Base-by-base conservation (phyloP, 2,797 vertebrate genomes). In the Odontamblyopus lacepedii region DNA sequence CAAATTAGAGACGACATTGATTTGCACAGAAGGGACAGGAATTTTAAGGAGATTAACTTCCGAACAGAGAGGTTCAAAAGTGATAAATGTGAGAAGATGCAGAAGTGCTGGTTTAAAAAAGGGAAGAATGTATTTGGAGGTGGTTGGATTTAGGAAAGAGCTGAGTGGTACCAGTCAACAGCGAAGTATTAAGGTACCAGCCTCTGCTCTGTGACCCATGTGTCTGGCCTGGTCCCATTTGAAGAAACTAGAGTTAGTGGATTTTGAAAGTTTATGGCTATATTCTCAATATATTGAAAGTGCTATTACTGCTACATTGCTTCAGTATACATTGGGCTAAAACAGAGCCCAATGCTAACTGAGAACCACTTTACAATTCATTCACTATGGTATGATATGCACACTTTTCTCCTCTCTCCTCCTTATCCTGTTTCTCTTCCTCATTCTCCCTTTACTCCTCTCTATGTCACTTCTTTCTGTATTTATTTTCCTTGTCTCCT, bases 21-120 rank as follows among this genome's bases (percentile, higher is more conserved):
- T 75, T 81, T 78, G 68, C 72, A 83, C 55, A 1, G 60, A 51
- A 19, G 73, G 69, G 44, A 13, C 5, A 73, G 83, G 78, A 82
- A 85, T 84, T 78, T 85, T 84, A 84, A 85, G 79, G 75, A 79
- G 83, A 75, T 81, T 83, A 87, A 73, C 11, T n/a, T 4, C 55
- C 53, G 69, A 61, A 56, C 51, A 75, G 32, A 48, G 41, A 63
- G 35, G 23, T 64, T 63, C 32, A 53, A 69, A 44, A 35, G 62
- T 38, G 30, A 76, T 72, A 51, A 68, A 6, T 29, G 26, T 18
- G 44, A 27, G 15, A 66, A 66, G 13, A 48, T 48, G 44, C 2
- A 0, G 15, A 13, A 48, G 44, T 4, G 44, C 44, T 48, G 35
- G 35, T 38, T 38, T 16, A 44, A 66, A 29, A 66, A 26, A 26